A percentile compares a stretch with the other conserved stretches of the same genome.
Conservation (phyloP, 2,113 vertebrate species). For the Rhea americana region DNA sequence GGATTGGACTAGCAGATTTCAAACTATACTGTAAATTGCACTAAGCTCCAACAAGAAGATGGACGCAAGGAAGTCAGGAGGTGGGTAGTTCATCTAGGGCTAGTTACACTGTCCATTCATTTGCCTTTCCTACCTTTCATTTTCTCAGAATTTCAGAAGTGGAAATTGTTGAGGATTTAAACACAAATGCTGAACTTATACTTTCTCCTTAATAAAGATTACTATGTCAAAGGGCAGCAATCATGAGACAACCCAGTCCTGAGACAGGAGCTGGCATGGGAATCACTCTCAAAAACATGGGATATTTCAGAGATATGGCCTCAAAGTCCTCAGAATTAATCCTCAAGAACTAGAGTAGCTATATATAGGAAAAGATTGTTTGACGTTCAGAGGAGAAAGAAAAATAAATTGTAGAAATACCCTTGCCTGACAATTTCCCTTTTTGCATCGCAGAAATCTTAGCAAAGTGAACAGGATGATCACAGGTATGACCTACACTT, state of each 20-base stretch:
- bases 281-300: background rate
- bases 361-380: background rate
- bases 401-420: conserved; percentile 15
- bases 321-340: background rate
- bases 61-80: background rate
- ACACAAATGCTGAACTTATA: background rate
- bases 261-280: rapidly evolving
- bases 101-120: background rate
- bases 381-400: conserved; percentile 8
- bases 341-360: background rate
- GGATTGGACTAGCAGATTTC: background rate
- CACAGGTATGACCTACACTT: background rate
- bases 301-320: background rate
- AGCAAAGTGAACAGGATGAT: background rate
- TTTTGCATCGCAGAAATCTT: background rate
- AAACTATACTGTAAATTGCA: background rate
- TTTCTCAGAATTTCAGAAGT: background rate
- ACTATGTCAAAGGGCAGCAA: background rate
- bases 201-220: background rate
- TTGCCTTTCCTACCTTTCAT: background rate
- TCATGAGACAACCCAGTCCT: background rate
- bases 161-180: background rate
- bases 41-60: background rate
- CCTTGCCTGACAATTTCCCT: background rate
- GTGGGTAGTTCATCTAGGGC: background rate